Evolutionary conservation across 1,140 invertebrate species (phyloP), one percentile per base, ranked within the genome.

Genomic region (Pseudomyrmex dendroicus): DNA sequence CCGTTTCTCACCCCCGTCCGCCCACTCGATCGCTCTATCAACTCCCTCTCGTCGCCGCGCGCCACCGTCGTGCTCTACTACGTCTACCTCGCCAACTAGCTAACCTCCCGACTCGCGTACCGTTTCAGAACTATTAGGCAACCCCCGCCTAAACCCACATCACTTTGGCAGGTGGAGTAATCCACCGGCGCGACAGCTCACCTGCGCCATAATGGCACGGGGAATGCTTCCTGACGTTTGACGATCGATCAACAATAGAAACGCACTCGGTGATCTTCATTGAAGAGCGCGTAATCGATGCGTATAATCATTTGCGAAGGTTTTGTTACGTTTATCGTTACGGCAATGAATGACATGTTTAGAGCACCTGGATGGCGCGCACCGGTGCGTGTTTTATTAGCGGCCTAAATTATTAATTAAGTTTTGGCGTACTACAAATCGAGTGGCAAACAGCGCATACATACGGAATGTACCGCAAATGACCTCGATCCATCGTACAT

Each of bases 61-160:
- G 10, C 72, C 17, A 10, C 57, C 59, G 13, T 46, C 52, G 61
- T 64, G 46, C 82, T 84, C 63, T 77, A 35, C 35, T 35, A 35
- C 57, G 61, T 87, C 82, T 84, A 87, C 76, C 86, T 76, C 84
- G 63, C 78, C 67, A 78, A 66, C 78, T 80, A 87, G 85, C 89
- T 86, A 77, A 70, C 84, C 83, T 78, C 83, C 85, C 84, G 83
- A 83, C 83, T 89, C 85, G 86, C 88, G 84, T 87, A 89, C 84
- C 84, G 90, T 87, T 89, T 87, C 88, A 66, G 86, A 91, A 91
- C 90, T 91, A 91, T 91, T 91, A 91, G 89, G 85, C 50, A 76
- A 87, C 61, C 83, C 88, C 82, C 73, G 89, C 82, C 84, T 83
- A 78, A 89, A 86, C 76, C 85, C 84, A 82, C 86, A 84, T 86